phyloP scores from a whole-genome alignment of 2,888 invertebrate genomes.

The Polyommatus iphigenia region DNA sequence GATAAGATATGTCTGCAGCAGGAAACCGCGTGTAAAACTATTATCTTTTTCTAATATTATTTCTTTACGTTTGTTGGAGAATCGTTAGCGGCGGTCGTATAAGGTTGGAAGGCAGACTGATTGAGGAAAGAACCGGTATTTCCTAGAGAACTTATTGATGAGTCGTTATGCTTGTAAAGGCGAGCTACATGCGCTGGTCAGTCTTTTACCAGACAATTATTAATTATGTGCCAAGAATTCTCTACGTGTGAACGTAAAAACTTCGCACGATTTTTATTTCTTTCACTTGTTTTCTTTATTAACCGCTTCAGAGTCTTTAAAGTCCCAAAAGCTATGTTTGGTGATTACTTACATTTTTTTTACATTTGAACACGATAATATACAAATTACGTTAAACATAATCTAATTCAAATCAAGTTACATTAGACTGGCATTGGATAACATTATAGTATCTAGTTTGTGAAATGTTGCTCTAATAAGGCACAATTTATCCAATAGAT shows the following conservation, averaged over 20 bases:
- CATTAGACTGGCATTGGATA: constrained; percentile 16
- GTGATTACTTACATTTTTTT: background rate
- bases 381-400: constrained; percentile 16
- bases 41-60: constrained; percentile 29
- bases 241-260: background rate
- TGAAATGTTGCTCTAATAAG: constrained; percentile 28
- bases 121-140: constrained; percentile 23
- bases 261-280: background rate
- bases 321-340: background rate
- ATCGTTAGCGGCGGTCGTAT: constrained; percentile 19
- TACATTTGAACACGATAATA: background rate
- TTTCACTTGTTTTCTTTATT: background rate
- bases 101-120: background rate
- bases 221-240: background rate
- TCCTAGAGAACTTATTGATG: constrained; percentile 4
- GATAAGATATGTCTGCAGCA: constrained; percentile 33
- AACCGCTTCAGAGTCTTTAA: too few relatives aligned
- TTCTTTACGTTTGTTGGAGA: constrained; percentile 17
- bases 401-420: constrained; percentile 25
- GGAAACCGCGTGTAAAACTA: constrained; percentile 31
- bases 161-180: constrained; percentile 13
- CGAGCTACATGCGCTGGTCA: background rate
- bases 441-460: constrained; percentile 19
- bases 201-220: background rate
- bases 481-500: constrained; percentile 33